These are phyloP conservation scores for Phodopus roborovskii DNA, from an alignment of 2,113 vertebrate species.

Conservation along the genomic window DNA sequence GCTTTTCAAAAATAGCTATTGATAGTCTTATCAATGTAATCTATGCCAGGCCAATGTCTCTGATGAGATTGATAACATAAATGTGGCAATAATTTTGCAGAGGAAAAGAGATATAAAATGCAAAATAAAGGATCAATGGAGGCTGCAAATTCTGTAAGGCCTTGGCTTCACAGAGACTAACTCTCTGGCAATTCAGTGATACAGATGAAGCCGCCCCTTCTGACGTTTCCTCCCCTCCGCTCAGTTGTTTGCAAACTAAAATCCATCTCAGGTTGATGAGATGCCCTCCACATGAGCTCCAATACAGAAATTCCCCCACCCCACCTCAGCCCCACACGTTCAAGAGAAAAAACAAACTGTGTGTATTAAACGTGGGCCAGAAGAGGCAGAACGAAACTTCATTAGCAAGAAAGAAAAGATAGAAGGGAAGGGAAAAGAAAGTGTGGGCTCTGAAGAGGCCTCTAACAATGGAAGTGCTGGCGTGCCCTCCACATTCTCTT, in stretches of 20 bases:
- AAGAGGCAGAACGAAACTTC: fast-evolving
- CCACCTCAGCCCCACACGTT: neutral
- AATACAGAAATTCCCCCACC: neutral
- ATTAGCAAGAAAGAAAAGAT: neutral
- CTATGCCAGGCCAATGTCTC: neutral
- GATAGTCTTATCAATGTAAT: neutral
- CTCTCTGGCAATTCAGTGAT: neutral
- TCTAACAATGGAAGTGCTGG: too few species aligned
- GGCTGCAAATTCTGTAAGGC: neutral
- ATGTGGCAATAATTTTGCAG: neutral
- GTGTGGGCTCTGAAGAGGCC: neutral
- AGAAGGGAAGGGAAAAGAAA: neutral
- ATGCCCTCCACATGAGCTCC: neutral
- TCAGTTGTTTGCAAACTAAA: neutral
- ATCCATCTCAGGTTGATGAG: neutral
- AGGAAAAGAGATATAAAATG: neutral
- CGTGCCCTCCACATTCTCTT: fast-evolving
- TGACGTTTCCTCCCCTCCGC: neutral
- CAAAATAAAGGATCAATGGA: neutral
- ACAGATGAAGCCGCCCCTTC: neutral
- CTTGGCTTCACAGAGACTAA: neutral
- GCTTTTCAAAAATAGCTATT: constrained; percentile 28
- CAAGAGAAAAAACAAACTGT: neutral
- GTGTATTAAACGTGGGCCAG: neutral
- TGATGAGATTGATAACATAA: neutral